Percentiles rank a stretch among this genome's conserved stretches.
phyloP scores from a whole-genome alignment of 1,140 invertebrate genomes.

The Gryllus bimaculatus region DNA sequence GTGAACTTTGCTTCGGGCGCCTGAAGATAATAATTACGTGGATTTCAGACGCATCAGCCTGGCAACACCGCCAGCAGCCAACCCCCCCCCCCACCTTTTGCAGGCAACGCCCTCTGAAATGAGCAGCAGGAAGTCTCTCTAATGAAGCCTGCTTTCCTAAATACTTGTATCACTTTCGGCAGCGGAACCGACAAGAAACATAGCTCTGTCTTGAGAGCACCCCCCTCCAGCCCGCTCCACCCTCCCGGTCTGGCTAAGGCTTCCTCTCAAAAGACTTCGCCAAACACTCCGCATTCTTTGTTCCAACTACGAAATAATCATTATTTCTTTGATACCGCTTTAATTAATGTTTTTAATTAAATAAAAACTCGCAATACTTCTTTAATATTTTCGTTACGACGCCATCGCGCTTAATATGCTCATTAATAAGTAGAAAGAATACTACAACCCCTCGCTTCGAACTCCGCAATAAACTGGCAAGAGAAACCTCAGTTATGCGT shows the following conservation, averaged over 20 bases:
- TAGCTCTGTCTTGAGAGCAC: background rate
- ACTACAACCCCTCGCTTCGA: background rate
- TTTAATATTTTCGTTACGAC: background rate
- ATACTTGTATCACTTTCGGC: background rate
- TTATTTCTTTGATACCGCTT: background rate
- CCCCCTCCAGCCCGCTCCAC: background rate
- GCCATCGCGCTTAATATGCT: background rate
- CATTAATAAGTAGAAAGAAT: background rate
- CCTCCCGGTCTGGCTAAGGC: background rate
- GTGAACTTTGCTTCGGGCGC: too few relatives aligned
- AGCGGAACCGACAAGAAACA: background rate
- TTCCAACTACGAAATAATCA: background rate
- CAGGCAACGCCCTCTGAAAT: too few relatives aligned
- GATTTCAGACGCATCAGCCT: too few relatives aligned
- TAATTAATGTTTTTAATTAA: conserved; percentile 1
- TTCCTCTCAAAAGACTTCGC: background rate
- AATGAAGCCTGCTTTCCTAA: background rate
- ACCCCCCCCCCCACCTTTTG: too few relatives aligned
- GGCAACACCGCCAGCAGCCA: too few relatives aligned
- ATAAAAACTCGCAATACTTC: background rate
- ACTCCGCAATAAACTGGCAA: too few relatives aligned
- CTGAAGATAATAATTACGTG: too few relatives aligned
- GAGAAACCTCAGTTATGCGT: too few relatives aligned
- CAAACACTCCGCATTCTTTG: background rate
- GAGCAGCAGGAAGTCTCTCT: background rate